Base-by-base conservation (phyloP, 92 coral and sea anemone species). In the Epizoanthus ramosus region DNA sequence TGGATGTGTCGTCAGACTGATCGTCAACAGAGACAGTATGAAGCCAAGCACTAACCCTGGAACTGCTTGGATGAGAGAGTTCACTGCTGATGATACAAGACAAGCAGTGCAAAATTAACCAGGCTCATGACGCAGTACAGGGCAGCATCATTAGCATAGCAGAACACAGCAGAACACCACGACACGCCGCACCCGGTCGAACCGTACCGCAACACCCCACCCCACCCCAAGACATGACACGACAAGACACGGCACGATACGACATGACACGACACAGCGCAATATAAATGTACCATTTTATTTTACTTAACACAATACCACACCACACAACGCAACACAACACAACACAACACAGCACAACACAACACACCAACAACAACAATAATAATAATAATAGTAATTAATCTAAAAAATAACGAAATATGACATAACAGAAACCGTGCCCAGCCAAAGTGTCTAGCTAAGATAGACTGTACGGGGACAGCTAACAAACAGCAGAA, bases 1-100 rank as follows among this genome's bases (percentile, higher is more conserved):
- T 77, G 15, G 70, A 12, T 17, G 57, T 22, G 37, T 15, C 10
- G 16, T 15, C 70, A 16, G 33, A 5, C 15, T 21, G 39, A 19
- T 60, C 71, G 63, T 77, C 82, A 19, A 39, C 57, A 1, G 82
- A 61, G 57, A 67, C 71, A 0, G 22, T n/a, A n/a, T 41, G 82
- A 0, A 77, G 82, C 82, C 82, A 77, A 19, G 69, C 71, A 14
- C 71, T 77, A 21, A 77, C 65, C 23, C 82, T 64, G 22, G 69
- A 59, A 21, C 70, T 58, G 68, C 82, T 77, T 5, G 82, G 22
- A 6, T 37, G 82, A 69, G 69, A 23, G 23, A 41, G 57, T 21
- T 77, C 82, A 60, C 82, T 37, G 69, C 70, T 76, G 39, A 10
- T 43, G 54, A 16, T 37, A 77, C 22, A 9, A 58, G 14, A 33